Evolutionary conservation across 1,140 invertebrate genomes (phyloP), one percentile per base, ranked within the genome.

Genomic region (Papilio dardanus): DNA sequence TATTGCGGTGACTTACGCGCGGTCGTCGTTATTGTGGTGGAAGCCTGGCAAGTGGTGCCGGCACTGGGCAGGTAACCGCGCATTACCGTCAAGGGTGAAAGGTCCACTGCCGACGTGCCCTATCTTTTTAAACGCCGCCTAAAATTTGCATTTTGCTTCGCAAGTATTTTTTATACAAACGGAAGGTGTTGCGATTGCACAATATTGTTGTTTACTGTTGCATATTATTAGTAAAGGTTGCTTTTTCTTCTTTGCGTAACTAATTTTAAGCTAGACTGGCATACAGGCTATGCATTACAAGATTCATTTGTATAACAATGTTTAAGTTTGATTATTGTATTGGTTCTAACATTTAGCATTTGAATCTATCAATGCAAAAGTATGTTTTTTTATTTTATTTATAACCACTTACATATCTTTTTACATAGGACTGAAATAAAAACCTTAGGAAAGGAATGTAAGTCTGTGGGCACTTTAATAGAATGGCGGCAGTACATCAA

Each of bases 41-140:
- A 50, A 50, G 69, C 68, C 68, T 37, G 8, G 68, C 21, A 73
- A 73, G 71, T 58, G n/a, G 71, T 33, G 19, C 58, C 50, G 14
- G 31, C 67, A 21, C 42, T 73, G 30, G 4, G 46, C 71, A 73
- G 71, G 71, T 73, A 73, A 54, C 67, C 67, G 71, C 46, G 35
- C 19, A 33, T 73, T 73, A 73, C 40, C 33, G 46, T 19, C n/a
- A 46, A 31, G 71, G 71, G 69, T 30, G 54, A 73, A 73, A 73
- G 30, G 10, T 73, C 71, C 30, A 50, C 19, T 50, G 69, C 10
- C 42, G 50, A 54, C 71, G 71, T 73, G 71, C 71, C 71, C 71
- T 73, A 73, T 73, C 71, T 73, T 73, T 73, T 54, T 73, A 71
- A 50, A 71, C 14, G 46, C 24, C 28, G 67, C 19, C 4, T 58